phyloP scores from a whole-genome alignment of 2,888 invertebrate genomes.

The Adineta ricciae region DNA sequence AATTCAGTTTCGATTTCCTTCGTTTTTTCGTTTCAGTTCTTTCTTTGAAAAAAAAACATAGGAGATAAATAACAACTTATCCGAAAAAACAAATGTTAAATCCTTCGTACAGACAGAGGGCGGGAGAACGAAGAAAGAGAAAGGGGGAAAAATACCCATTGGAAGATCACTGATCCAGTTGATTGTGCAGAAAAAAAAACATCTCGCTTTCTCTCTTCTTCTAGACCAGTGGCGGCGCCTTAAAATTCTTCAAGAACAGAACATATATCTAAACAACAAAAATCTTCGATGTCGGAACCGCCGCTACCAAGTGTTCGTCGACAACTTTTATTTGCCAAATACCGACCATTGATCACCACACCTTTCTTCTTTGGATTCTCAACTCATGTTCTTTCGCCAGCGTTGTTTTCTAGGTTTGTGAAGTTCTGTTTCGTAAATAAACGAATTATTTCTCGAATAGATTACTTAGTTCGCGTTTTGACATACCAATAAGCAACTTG shows the following conservation, averaged over 20 bases:
- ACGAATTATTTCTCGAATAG: neutral
- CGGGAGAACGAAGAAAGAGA: neutral
- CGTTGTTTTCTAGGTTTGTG: neutral
- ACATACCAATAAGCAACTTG: neutral
- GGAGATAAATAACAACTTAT: conserved; percentile 6
- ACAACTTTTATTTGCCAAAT: neutral
- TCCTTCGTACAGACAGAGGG: neutral
- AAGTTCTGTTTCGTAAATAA: neutral
- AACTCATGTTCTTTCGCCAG: neutral
- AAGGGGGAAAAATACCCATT: neutral
- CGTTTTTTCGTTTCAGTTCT: neutral
- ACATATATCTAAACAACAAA: too few species aligned
- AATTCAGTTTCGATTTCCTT: neutral
- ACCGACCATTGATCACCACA: neutral
- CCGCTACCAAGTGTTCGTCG: neutral
- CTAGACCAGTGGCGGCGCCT: neutral
- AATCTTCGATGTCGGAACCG: neutral
- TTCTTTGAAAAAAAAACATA: neutral
- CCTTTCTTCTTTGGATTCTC: neutral
- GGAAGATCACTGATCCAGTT: conserved; percentile 9
- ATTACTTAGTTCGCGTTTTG: neutral
- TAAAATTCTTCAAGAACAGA: neutral
- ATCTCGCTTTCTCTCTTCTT: too few species aligned
- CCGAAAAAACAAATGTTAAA: conserved; percentile 1
- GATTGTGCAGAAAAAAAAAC: neutral